Conservation (phyloP, 2,797 vertebrate species). For the Hephaestus fuliginosus region DNA sequence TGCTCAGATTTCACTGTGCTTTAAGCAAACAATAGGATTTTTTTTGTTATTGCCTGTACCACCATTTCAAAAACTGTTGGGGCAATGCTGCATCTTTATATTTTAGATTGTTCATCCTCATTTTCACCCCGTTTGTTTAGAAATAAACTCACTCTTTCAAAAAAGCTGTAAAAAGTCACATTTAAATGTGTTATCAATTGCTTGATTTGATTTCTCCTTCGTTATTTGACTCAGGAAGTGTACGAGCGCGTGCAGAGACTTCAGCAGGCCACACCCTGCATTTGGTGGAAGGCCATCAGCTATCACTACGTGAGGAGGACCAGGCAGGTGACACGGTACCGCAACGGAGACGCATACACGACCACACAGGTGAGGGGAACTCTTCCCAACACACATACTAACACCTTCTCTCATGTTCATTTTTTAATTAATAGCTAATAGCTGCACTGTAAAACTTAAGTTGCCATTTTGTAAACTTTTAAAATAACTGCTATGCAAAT, state of each 20-base stretch:
- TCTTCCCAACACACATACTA: not conserved
- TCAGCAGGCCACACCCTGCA: conserved; percentile 92
- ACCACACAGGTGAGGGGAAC: conserved; percentile 86
- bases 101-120: not conserved
- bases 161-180: not conserved
- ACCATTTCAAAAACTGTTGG: not conserved
- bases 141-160: not conserved
- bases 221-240: conserved; percentile 79
- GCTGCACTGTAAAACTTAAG: conserved; percentile 4
- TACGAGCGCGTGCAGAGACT: conserved; percentile 91
- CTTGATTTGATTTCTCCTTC: not conserved
- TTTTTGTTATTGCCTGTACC: not conserved
- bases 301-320: conserved; percentile 94
- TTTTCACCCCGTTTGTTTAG: not conserved
- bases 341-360: conserved; percentile 93
- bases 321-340: conserved; percentile 92
- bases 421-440: not conserved
- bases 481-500: conserved; percentile 43
- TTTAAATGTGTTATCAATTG: not conserved
- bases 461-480: conserved; percentile 14
- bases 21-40: conserved; percentile 4
- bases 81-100: not conserved
- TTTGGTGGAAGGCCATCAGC: conserved; percentile 98
- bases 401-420: not conserved
- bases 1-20: conserved; percentile 3